phyloP scores from a whole-genome alignment of 2,797 vertebrate species.

The Halcyon leucocephala region DNA sequence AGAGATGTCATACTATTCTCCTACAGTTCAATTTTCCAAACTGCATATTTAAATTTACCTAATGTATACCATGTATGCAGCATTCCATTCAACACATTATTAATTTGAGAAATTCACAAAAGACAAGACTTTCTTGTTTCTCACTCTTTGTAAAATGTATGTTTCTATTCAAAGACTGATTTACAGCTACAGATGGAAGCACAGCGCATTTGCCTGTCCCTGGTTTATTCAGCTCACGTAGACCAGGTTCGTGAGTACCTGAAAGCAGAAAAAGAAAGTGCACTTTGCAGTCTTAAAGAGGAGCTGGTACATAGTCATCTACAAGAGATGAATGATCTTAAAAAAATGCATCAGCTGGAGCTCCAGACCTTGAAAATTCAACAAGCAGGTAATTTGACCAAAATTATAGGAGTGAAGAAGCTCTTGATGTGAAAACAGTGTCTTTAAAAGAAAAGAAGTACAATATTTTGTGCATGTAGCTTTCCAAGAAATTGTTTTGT shows the following conservation, averaged over 20 bases:
- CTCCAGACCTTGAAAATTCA: slow-evolving; percentile 70
- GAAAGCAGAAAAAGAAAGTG: slow-evolving; percentile 83
- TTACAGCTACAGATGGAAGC: slow-evolving; percentile 91
- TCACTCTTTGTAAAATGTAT: neutral
- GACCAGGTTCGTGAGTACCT: slow-evolving; percentile 85
- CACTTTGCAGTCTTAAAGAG: slow-evolving; percentile 80
- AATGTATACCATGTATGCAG: neutral
- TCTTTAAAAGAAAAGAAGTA: neutral
- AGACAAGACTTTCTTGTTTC: neutral
- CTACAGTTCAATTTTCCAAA: neutral
- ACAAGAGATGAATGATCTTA: slow-evolving; percentile 77
- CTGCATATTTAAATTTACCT: neutral
- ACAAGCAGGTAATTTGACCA: slow-evolving; percentile 75
- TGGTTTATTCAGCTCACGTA: slow-evolving; percentile 92
- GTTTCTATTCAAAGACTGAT: slow-evolving; percentile 82
- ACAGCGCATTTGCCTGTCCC: slow-evolving; percentile 91
- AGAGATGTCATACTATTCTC: neutral
- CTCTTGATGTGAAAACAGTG: neutral
- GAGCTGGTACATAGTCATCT: slow-evolving; percentile 76
- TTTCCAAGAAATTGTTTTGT: neutral
- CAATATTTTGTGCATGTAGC: neutral
- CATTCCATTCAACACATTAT: neutral
- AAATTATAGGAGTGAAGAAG: neutral
- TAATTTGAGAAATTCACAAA: neutral
- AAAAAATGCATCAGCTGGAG: slow-evolving; percentile 74